Evolutionary conservation across 2,888 invertebrate species (phyloP), one percentile per base, ranked within the genome.

Genomic region (Lasioglossum zephyrum): DNA sequence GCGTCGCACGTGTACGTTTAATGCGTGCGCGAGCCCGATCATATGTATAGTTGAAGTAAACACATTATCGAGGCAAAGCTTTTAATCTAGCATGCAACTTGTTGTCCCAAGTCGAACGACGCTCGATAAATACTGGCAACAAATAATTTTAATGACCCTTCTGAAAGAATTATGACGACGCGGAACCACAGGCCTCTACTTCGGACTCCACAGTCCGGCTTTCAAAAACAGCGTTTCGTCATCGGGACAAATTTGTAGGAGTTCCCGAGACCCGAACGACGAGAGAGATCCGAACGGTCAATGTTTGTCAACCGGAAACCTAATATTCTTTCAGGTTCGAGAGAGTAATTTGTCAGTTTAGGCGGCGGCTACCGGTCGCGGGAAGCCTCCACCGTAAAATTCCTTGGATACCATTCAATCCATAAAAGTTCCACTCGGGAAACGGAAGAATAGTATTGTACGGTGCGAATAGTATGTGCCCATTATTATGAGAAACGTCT

Each of bases 291-390:
- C 81, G 84, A 80, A 87, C 76, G 88, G 88, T 83, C 84, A 87
- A 86, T 91, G 88, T 91, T 91, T 92, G 91, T 82, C 90, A 81
- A 85, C 66, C 82, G 84, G 91, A 92, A 93, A 92, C 89, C 89
- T 84, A 90, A 93, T 93, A 92, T 87, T 90, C 85, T 88, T 78
- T 49, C 73, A 41, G 69, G 88, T 82, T 86, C 82, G 69, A 75
- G 89, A 88, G 88, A 93, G 90, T 92, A 93, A 94, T 94, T 94
- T 94, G 94, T 94, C 94, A 91, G 91, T 72, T 75, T 80, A 69
- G 72, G 49, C 69, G 18, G 73, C 74, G 18, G 75, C 77, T 78
- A 80, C 87, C 79, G 70, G 53, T 36, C 74, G 31, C 13, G 18
- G 44, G n/a, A 66, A 16, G 53, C 11, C 47, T 49, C n/a, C n/a